These are phyloP conservation scores for Coluber constrictor DNA, from an alignment of 2,797 vertebrate species.

Conservation along the genomic window DNA sequence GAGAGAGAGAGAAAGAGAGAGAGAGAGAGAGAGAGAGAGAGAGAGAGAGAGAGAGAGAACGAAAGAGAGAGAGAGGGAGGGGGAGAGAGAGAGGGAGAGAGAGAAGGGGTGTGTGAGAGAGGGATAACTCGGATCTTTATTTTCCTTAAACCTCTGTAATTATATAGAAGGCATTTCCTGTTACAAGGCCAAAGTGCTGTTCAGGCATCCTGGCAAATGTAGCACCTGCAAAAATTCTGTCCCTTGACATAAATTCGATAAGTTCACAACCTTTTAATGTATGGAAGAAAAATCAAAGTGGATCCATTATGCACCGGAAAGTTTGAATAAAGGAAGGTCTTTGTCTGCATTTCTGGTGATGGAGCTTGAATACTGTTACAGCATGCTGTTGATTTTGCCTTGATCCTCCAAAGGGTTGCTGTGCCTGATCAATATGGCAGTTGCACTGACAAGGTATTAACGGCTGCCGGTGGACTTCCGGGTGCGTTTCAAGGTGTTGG, in stretches of 20 bases:
- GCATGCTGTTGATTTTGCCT: conserved; percentile 38
- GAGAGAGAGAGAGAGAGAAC: neutral
- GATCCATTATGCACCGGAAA: conserved; percentile 16
- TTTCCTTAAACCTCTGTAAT: neutral
- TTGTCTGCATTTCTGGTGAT: conserved; percentile 1
- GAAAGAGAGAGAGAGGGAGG: rapidly evolving
- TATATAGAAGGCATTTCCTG: neutral
- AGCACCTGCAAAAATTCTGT: conserved; percentile 2
- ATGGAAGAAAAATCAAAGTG: conserved; percentile 7
- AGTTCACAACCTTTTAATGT: conserved; percentile 17
- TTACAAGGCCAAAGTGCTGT: neutral
- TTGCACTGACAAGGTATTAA: conserved; percentile 56
- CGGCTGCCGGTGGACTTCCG: too few relatives aligned
- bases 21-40: rapidly evolving
- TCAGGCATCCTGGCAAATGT: conserved; percentile 1
- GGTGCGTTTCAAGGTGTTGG: too few relatives aligned
- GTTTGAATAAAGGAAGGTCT: conserved; percentile 10
- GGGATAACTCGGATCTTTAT: neutral
- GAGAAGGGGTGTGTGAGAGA: too few relatives aligned
- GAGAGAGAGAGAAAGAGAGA: neutral
- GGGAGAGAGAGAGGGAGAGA: neutral
- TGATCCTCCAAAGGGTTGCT: conserved; percentile 44
- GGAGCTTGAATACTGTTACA: conserved; percentile 14
- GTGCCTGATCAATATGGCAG: conserved; percentile 52
- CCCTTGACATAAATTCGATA: conserved; percentile 14